Evolutionary conservation across 2,888 invertebrate genomes (phyloP), one percentile per base, ranked within the genome.

Genomic region (Lamellibrachia satsuma): DNA sequence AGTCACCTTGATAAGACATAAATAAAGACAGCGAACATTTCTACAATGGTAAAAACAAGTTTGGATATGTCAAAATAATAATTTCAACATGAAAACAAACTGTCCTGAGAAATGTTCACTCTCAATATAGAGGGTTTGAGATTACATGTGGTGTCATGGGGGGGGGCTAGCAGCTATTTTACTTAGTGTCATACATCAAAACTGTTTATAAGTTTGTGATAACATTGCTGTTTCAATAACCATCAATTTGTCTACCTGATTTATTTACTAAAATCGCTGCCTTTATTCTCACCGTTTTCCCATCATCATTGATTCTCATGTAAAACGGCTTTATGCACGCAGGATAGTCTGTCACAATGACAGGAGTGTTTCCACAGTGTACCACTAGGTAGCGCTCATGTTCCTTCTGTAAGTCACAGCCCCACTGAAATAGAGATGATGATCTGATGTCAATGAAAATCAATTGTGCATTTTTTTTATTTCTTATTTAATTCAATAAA

Each of bases 301-400:
- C 94, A 96, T 98, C 97, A 94, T 96, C 95, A 95, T 97, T 97
- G 94, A 97, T 97, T 96, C 98, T 98, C 98, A 98, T 98, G 96
- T 99, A 99, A 97, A 99, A 99, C 6, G 99, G 98, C 96, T 99
- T 99, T 92, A 98, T 97, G n/a, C 97, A 95, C 94, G 97, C 97
- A 0, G 99, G 99, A 98, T 98, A 99, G 95, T 98, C 97, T 0
- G 98, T 97, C 3, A 99, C 97, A 97, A 99, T 99, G 15, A 98
- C 97, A 0, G 99, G 99, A 52, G 97, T 96, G 93, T 97, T 97
- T 91, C 97, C 97, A 95, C 98, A 98, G 94, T 98, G 97, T 11
- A 98, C 97, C 0, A 98, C 98, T 91, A 99, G 96, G 95, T 97
- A 98, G n/a, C 98, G 96, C 96, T 99, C 99, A 95, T 99, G 98